These are phyloP conservation scores for Oreohelix idahoensis DNA, from an alignment of 1,140 invertebrate genomes.

Conservation along the genomic window DNA sequence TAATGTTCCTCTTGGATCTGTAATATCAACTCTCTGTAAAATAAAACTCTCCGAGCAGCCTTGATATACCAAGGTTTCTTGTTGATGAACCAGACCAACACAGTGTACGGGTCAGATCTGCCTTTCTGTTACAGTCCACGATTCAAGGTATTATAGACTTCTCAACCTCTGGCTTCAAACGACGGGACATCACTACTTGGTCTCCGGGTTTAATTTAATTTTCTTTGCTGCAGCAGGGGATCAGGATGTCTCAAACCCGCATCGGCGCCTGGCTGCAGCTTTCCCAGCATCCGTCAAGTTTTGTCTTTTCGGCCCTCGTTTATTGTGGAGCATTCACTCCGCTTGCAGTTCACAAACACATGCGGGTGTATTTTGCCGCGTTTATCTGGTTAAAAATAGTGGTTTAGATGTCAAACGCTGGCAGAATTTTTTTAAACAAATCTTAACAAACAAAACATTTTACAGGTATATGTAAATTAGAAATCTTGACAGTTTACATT, in stretches of 20 bases:
- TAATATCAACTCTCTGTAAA: too few species aligned
- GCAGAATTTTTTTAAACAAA: not conserved
- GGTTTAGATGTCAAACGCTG: not conserved
- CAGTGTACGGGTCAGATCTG: too few species aligned
- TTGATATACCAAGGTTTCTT: too few species aligned
- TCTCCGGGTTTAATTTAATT: not conserved
- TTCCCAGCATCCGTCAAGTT: not conserved
- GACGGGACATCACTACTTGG: not conserved
- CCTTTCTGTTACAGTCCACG: too few species aligned
- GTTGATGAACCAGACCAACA: too few species aligned
- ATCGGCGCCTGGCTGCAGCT: not conserved
- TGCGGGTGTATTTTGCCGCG: not conserved
- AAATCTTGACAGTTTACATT: too few species aligned
- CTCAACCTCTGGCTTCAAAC: not conserved
- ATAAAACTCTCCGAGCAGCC: too few species aligned
- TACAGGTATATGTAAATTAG: too few species aligned
- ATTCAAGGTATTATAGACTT: not conserved
- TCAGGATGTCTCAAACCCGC: not conserved
- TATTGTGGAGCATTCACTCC: not conserved
- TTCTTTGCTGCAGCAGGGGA: not conserved
- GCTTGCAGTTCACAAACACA: not conserved
- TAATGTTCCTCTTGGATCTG: too few species aligned
- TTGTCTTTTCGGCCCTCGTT: not conserved
- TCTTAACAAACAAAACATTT: too few species aligned
- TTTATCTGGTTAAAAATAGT: not conserved